A percentile compares a stretch with the other conserved stretches of the same genome.
Evolutionary conservation across 2,797 vertebrate genomes (phyloP).

Genomic region (Scolopax rusticola): DNA sequence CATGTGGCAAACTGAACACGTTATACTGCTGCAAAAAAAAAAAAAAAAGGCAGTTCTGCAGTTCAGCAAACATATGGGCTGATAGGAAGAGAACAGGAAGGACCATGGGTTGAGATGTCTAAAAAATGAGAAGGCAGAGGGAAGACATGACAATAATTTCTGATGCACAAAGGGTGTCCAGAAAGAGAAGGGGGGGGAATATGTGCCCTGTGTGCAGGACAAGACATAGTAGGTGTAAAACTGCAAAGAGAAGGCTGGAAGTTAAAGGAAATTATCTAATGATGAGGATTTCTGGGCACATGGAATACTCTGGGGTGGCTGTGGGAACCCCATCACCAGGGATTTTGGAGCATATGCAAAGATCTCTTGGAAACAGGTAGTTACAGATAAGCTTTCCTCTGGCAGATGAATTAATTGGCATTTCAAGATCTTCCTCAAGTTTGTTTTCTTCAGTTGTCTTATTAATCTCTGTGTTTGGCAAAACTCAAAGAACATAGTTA

Average conservation of each 20-base stretch:
- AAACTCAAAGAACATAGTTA: background rate
- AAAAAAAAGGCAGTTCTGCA: background rate
- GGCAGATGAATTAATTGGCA: background rate
- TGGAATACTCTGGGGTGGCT: background rate
- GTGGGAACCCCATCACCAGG: background rate
- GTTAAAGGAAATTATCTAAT: background rate
- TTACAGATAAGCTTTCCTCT: background rate
- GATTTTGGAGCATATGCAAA: background rate
- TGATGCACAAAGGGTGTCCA: background rate
- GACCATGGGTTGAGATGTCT: background rate
- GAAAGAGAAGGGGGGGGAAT: background rate
- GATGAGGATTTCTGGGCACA: background rate
- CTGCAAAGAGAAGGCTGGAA: background rate
- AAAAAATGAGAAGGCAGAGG: background rate
- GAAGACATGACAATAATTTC: background rate
- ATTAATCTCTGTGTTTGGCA: background rate
- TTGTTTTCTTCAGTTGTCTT: background rate
- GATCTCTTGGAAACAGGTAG: background rate
- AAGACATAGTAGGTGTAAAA: fast-evolving
- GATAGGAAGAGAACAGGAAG: background rate
- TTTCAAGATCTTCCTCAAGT: background rate
- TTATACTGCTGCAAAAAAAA: background rate
- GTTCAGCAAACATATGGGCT: background rate
- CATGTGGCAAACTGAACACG: background rate
- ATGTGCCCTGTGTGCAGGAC: fast-evolving